Conservation (phyloP, 2,797 vertebrate species). For the Bradypus variegatus region DNA sequence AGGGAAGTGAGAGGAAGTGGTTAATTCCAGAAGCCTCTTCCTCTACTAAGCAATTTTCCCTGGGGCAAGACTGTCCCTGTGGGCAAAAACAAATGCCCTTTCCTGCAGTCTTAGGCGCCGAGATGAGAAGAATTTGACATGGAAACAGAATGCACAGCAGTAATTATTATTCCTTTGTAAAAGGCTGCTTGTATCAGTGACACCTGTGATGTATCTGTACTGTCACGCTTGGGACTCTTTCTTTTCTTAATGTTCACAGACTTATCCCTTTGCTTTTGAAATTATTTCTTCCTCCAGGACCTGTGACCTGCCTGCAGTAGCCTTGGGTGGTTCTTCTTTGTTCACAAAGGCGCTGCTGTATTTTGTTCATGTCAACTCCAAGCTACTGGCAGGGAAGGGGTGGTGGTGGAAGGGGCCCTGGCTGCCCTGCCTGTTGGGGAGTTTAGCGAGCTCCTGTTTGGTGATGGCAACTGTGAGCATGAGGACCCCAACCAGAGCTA, state of each 20-base stretch:
- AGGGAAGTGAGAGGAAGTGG: not conserved
- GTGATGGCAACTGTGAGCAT: fast-evolving
- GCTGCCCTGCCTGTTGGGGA: not conserved
- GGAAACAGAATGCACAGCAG: not conserved
- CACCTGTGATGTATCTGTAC: not conserved
- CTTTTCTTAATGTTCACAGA: not conserved
- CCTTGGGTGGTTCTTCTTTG: not conserved
- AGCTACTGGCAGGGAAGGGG: not conserved
- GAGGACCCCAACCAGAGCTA: not conserved
- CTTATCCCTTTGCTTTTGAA: not conserved
- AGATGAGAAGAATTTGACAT: not conserved
- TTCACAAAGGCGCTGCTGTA: not conserved
- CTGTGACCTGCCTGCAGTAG: fast-evolving
- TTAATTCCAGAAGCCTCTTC: not conserved
- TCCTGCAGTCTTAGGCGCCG: not conserved
- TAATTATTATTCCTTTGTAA: not conserved
- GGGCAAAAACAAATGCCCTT: not conserved
- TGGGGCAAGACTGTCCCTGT: not conserved
- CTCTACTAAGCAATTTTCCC: not conserved
- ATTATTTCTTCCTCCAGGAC: not conserved
- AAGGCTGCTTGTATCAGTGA: not conserved
- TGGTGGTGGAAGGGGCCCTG: not conserved
- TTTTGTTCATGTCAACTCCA: too few relatives aligned
- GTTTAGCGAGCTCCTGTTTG: not conserved
- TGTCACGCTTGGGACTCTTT: fast-evolving